A percentile compares a stretch with the other conserved stretches of the same genome.
Evolutionary conservation across 2,113 vertebrate species (phyloP).

Genomic region (Conger conger): DNA sequence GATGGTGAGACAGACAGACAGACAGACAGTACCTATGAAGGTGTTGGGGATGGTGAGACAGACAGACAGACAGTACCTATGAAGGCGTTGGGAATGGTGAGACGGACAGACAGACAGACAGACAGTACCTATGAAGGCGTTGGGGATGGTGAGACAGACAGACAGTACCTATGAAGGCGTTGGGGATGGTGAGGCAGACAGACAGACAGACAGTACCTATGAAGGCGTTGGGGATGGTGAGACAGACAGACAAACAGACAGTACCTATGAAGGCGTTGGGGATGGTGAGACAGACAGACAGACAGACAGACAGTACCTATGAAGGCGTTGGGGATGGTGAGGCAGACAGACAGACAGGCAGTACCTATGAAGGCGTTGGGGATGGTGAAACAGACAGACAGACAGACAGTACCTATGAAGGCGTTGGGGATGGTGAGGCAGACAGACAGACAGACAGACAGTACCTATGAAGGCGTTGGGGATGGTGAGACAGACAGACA

Average conservation of each 20-base stretch:
- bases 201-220: too few species aligned
- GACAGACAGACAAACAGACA: constrained; percentile 13
- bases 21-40: constrained; percentile 36
- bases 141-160: too few species aligned
- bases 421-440: neutral
- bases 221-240: too few species aligned
- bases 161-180: neutral
- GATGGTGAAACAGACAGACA: constrained; percentile 1
- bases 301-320: constrained; percentile 56
- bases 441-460: constrained; percentile 20
- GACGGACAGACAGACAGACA: neutral
- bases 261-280: constrained; percentile 72
- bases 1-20: constrained; percentile 75
- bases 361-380: too few species aligned
- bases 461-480: constrained; percentile 72
- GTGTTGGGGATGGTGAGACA: neutral
- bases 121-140: too few species aligned
- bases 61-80: neutral
- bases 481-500: constrained; percentile 66
- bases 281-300: constrained; percentile 71
- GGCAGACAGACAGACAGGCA: too few species aligned
- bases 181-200: neutral
- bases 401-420: neutral
- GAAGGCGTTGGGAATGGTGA: neutral
- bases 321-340: neutral